phyloP scores from a whole-genome alignment of 2,888 invertebrate species.

The Ophioninae sp. region DNA sequence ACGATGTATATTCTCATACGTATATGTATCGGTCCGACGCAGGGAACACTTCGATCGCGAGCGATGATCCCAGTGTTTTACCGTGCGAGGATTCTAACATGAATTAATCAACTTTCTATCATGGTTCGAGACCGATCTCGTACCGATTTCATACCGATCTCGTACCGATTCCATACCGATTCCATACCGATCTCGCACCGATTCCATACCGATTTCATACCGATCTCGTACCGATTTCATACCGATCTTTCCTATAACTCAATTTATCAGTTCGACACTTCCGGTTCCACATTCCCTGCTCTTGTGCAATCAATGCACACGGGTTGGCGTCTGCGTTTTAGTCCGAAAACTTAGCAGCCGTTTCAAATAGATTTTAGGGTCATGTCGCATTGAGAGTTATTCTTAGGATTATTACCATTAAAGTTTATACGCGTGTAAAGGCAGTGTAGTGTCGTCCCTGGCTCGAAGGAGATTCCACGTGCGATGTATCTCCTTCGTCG shows the following conservation, averaged over 20 bases:
- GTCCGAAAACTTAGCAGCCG: not conserved
- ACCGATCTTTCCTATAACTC: too few species aligned
- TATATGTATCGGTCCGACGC: too few species aligned
- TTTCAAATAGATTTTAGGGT: not conserved
- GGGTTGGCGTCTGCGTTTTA: not conserved
- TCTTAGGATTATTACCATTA: not conserved
- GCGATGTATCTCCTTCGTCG: not conserved
- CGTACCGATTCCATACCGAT: too few species aligned
- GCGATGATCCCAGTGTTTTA: not conserved
- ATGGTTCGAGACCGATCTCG: not conserved
- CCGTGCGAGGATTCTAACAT: not conserved
- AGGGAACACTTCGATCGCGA: not conserved
- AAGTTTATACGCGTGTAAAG: too few species aligned
- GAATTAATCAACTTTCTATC: not conserved
- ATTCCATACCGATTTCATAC: too few species aligned
- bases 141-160: not conserved
- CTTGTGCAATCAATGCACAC: not conserved
- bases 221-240: too few species aligned
- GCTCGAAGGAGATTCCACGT: conserved; percentile 5
- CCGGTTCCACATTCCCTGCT: too few species aligned
- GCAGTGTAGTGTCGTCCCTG: conserved; percentile 29
- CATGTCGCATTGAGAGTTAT: not conserved
- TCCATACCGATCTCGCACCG: too few species aligned
- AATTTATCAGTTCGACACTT: too few species aligned
- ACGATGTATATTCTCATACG: not conserved